Evolutionary conservation across 2,797 vertebrate genomes (phyloP).

Genomic region (Falco berigora): DNA sequence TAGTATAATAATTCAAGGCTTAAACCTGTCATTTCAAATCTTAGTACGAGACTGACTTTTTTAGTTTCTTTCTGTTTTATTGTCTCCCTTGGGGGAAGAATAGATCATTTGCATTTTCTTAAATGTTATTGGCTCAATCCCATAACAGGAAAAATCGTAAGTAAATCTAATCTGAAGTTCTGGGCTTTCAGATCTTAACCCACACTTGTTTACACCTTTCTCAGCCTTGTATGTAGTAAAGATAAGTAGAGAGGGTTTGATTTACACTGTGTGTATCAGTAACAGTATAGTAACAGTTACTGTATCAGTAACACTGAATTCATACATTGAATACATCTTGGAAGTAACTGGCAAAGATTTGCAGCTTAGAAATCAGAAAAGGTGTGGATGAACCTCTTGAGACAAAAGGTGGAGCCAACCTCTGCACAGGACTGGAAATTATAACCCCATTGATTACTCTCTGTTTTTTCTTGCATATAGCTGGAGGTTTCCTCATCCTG

Average conservation of each 20-base stretch:
- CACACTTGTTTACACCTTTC: not conserved
- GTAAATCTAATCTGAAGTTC: not conserved
- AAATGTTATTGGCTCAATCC: slow-evolving; percentile 12
- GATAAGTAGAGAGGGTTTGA: not conserved
- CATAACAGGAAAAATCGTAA: not conserved
- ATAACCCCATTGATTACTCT: not conserved
- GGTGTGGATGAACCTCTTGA: not conserved
- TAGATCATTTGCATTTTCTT: slow-evolving; percentile 6
- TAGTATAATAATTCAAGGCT: not conserved
- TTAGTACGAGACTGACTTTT: not conserved
- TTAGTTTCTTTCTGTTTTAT: not conserved
- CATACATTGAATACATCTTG: not conserved
- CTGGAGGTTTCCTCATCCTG: not conserved
- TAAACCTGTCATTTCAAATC: not conserved
- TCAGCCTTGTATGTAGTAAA: not conserved
- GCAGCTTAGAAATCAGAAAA: not conserved
- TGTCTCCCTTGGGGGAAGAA: not conserved
- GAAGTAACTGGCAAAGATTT: not conserved
- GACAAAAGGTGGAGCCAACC: not conserved
- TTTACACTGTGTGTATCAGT: not conserved
- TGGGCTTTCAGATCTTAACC: not conserved
- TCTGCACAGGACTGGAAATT: not conserved
- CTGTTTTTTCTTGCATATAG: not conserved
- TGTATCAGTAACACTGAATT: not conserved
- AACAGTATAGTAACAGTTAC: not conserved